Evolutionary conservation across 2,888 invertebrate genomes (phyloP), one percentile per base, ranked within the genome.

Genomic region (Thyatira batis): DNA sequence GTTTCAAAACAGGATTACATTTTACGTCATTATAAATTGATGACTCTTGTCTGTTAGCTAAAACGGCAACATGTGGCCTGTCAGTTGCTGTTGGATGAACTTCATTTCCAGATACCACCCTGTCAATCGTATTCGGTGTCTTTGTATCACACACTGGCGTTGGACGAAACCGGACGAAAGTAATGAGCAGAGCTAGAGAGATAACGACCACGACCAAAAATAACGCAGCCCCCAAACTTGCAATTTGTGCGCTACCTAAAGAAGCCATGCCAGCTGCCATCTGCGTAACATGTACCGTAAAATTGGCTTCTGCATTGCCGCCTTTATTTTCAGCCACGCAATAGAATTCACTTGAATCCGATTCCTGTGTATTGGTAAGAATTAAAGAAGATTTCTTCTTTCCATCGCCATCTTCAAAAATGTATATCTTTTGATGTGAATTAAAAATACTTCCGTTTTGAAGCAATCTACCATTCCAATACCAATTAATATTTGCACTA

Each of bases 261-360:
- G 96, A 95, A 2, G 95, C 95, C 93, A 97, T 95, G 50, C 97
- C 96, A 25, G 95, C 96, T 46, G 96, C 93, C 55, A 95, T 90
- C 86, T 96, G 94, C 51, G 95, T 94, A 52, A 98, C 96, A 76
- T 96, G 95, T 43, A 98, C 92, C 33, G 97, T 97, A 76, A 97
- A 97, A 85, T 98, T 98, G 11, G 97, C 96, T 88, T 97, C 97
- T 28, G 96, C 95, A 73, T 94, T 96, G 20, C 97, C 98, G 3
- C 97, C 98, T 58, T 95, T 95, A 85, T 98, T 98, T 84, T 97
- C 97, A 8, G 97, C 97, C 1, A 97, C 95, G 84, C 98, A 98
- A 81, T 96, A 96, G 86, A 97, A 97, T 73, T 96, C 97, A 54
- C 95, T 95, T 0, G 96, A 95, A 79, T 97, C 97, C 1, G 95